Conservation (phyloP, 2,797 vertebrate species). For the Poeciliopsis turneri region DNA sequence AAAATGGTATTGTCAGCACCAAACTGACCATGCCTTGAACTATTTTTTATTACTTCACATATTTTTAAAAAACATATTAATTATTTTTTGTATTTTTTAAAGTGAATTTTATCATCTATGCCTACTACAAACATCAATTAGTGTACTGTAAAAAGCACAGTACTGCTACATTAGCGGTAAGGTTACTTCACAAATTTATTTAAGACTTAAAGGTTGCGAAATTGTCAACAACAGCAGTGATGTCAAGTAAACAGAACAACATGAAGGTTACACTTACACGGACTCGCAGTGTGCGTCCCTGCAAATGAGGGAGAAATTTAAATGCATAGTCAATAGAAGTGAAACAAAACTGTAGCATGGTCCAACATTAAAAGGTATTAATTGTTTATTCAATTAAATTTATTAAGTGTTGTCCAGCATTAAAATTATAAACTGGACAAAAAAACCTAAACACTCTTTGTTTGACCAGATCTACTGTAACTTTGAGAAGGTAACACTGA, state of each 20-base stretch:
- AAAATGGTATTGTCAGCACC: too few relatives aligned
- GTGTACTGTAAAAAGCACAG: too few relatives aligned
- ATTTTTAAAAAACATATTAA: too few relatives aligned
- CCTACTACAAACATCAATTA: too few relatives aligned
- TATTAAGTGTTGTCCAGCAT: neutral
- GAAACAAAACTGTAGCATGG: neutral
- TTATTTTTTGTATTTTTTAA: too few relatives aligned
- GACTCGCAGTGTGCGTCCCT: neutral
- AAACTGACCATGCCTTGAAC: too few relatives aligned
- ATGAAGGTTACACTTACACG: neutral
- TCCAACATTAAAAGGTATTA: neutral
- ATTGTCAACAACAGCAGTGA: neutral
- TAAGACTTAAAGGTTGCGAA: neutral
- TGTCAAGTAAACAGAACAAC: neutral
- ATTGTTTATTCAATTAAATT: too few relatives aligned
- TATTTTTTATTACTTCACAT: too few relatives aligned
- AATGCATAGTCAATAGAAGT: neutral
- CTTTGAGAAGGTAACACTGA: neutral
- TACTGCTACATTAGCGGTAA: neutral
- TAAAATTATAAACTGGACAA: neutral
- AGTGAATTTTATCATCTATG: too few relatives aligned
- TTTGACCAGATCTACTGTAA: neutral
- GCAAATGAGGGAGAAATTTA: neutral
- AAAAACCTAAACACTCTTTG: neutral
- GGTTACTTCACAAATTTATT: neutral